Conservation (phyloP, 2,888 invertebrate species). For the Subacronicta megacephala region DNA sequence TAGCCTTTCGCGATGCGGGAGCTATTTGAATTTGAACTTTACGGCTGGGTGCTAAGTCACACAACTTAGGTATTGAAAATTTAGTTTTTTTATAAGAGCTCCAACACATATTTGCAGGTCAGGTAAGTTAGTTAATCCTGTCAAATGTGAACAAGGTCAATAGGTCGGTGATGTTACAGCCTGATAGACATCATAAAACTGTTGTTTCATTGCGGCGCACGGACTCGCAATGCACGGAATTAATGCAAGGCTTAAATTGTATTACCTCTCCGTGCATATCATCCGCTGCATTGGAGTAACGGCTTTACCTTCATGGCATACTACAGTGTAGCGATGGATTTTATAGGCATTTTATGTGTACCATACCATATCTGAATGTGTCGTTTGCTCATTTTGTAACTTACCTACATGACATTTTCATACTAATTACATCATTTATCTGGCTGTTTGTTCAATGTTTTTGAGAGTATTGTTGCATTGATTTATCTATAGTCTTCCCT, state of each 20-base stretch:
- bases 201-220: neutral
- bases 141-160: neutral
- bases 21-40: too few species aligned
- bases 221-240: neutral
- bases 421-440: slow-evolving; percentile 49
- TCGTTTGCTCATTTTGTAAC: slow-evolving; percentile 14
- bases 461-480: slow-evolving; percentile 46
- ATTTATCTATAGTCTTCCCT: neutral
- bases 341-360: too few species aligned
- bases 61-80: neutral
- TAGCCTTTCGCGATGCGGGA: too few species aligned
- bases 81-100: too few species aligned
- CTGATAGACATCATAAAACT: neutral
- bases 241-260: neutral
- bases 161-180: neutral
- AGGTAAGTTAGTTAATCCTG: neutral
- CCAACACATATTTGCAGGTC: neutral
- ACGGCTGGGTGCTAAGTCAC: neutral
- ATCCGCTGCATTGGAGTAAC: neutral
- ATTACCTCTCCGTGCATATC: neutral
- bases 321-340: too few species aligned
- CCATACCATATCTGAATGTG: neutral
- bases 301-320: neutral
- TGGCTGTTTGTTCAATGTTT: slow-evolving; percentile 39
- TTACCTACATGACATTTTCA: slow-evolving; percentile 28